Percentiles rank a stretch among this genome's conserved stretches.
phyloP scores from a whole-genome alignment of 1,140 invertebrate species.

The Oscheius sp. region DNA sequence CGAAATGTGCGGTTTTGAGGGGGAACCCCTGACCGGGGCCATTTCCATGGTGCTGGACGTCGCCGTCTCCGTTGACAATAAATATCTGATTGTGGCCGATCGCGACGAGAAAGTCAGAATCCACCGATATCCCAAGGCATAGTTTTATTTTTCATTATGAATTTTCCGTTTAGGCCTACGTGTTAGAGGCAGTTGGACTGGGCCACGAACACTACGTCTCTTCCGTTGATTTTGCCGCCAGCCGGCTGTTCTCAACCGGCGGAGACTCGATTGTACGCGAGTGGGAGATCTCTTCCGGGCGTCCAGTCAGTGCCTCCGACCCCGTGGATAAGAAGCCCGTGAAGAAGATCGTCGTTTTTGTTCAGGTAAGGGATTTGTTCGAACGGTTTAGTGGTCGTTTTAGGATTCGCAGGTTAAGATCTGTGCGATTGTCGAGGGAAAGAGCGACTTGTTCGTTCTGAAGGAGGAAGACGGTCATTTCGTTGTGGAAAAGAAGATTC shows the following conservation, averaged over 20 bases:
- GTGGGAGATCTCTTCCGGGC: too few relatives aligned
- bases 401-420: too few relatives aligned
- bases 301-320: too few relatives aligned
- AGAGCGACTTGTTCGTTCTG: too few relatives aligned
- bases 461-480: too few relatives aligned
- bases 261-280: neutral
- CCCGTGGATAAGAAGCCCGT: too few relatives aligned
- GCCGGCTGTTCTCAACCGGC: neutral
- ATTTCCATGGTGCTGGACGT: constrained; percentile 31
- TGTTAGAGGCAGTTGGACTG: neutral
- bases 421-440: too few relatives aligned
- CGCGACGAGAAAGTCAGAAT: constrained; percentile 28
- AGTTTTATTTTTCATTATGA: neutral
- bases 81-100: constrained; percentile 14
- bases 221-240: neutral
- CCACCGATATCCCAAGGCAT: constrained; percentile 17
- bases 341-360: neutral
- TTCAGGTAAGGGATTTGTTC: too few relatives aligned
- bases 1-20: neutral
- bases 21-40: constrained; percentile 19
- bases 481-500: too few relatives aligned
- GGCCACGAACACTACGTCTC: neutral
- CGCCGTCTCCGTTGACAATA: constrained; percentile 17
- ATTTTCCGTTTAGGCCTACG: neutral
- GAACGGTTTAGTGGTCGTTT: too few relatives aligned